Evolutionary conservation across 2,113 vertebrate genomes (phyloP).

Genomic region (Ursus arctos): DNA sequence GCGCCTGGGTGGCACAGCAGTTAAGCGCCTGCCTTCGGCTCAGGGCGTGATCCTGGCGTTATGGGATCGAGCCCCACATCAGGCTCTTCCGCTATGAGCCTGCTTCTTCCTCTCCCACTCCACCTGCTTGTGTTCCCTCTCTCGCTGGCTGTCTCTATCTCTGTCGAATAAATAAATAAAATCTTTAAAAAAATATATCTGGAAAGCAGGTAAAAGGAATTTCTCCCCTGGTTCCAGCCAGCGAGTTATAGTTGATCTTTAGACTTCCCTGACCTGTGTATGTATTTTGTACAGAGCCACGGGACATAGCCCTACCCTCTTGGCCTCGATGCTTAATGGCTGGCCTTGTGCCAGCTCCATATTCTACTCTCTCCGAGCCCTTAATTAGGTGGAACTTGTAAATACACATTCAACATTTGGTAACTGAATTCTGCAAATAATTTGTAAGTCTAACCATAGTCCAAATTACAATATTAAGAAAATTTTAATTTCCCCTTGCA

Average conservation of each 20-base stretch:
- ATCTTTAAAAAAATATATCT: neutral
- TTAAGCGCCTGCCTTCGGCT: too few relatives aligned
- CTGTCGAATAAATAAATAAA: too few relatives aligned
- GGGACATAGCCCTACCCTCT: neutral
- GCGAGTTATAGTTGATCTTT: neutral
- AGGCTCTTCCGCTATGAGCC: too few relatives aligned
- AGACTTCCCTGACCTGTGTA: neutral
- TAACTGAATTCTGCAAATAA: neutral
- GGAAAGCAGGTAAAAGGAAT: neutral
- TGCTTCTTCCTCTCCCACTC: too few relatives aligned
- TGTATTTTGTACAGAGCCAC: neutral
- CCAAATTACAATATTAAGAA: neutral
- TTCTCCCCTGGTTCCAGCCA: neutral
- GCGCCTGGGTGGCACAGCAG: too few relatives aligned
- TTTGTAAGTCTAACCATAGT: neutral
- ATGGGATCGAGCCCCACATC: too few relatives aligned
- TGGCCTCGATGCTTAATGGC: neutral
- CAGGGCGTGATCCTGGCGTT: too few relatives aligned
- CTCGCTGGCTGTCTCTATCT: too few relatives aligned
- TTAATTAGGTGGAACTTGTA: neutral
- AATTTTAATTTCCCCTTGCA: neutral
- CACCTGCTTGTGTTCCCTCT: too few relatives aligned
- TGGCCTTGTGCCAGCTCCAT: neutral
- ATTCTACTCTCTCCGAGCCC: neutral
- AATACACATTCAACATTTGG: neutral